A percentile compares a stretch with the other conserved stretches of the same genome.
Evolutionary conservation across 2,888 invertebrate species (phyloP).

Genomic region (Oligia latruncula): DNA sequence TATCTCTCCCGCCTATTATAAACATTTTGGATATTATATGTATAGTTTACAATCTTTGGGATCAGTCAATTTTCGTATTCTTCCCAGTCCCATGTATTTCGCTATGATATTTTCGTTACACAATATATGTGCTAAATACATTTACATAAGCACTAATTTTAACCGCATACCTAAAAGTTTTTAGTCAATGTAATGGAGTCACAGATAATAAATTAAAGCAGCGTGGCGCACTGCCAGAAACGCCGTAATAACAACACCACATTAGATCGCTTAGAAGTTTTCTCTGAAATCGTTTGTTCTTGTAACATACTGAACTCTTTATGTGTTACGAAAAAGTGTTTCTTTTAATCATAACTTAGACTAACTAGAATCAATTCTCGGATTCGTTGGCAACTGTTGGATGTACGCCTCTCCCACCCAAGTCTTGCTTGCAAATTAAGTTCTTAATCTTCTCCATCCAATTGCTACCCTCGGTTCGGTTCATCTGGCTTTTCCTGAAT

Average conservation of each 20-base stretch:
- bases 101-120: constrained; percentile 13
- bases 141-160: constrained; percentile 58
- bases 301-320: constrained; percentile 13
- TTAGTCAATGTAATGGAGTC: constrained; percentile 64
- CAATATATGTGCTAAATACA: constrained; percentile 28
- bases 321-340: constrained; percentile 14
- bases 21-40: not conserved
- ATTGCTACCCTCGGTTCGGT: not conserved
- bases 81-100: not conserved
- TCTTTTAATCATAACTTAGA: constrained; percentile 1
- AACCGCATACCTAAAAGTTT: constrained; percentile 53
- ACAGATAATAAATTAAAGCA: constrained; percentile 54
- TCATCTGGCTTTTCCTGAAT: not conserved
- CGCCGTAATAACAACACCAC: constrained; percentile 49
- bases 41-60: not conserved
- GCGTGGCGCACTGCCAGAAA: constrained; percentile 64
- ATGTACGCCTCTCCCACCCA: not conserved
- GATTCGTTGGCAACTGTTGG: not conserved
- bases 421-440: not conserved
- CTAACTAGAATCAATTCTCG: constrained; percentile 10
- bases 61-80: not conserved
- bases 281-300: constrained; percentile 52
- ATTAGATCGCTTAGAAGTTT: constrained; percentile 47
- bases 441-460: not conserved
- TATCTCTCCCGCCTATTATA: not conserved